Evolutionary conservation across 2,888 invertebrate genomes (phyloP), one percentile per base, ranked within the genome.

Genomic region (Perizoma flavofasciatum): DNA sequence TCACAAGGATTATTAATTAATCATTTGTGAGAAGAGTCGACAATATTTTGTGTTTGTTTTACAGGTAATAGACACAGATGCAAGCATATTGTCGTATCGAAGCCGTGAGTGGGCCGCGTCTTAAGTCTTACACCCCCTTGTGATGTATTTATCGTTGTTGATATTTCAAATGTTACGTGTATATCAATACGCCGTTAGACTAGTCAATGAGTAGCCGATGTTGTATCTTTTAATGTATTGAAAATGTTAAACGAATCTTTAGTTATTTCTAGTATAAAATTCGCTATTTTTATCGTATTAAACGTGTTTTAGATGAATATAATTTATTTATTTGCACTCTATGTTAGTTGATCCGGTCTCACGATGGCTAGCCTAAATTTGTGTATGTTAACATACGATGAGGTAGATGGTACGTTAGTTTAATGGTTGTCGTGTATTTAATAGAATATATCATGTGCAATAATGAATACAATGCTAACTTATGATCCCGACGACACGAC

Each of bases 191-290:
- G 87, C 88, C 82, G 85, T 83, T 89, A 90, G 89, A 89, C 90
- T 92, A 92, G 91, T 92, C 91, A 92, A 83, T 85, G 87, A 85
- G 83, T 89, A 89, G 89, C 82, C 84, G 82, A 88, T 88, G 86
- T 89, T 89, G 83, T 89, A 88, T 83, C 85, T 84, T 84, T 75
- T 86, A 86, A 83, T 85, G 78, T 89, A 88, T 86, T 85, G 83
- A 82, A 83, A 86, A 82, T 85, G 80, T 88, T 85, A 82, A 67
- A 85, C 84, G 86, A 84, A 90, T 89, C 86, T 90, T 88, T 90
- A 88, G 89, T 90, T 90, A 80, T 86, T 81, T 82, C 75, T 89
- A 88, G 83, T 86, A 81, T 83, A 81, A 86, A 85, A 83, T 86
- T 81, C 79, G 81, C 86, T 85, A 86, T 85, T 82, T 83, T 83